phyloP scores from a whole-genome alignment of 2,113 vertebrate genomes.

The Plotosus lineatus region DNA sequence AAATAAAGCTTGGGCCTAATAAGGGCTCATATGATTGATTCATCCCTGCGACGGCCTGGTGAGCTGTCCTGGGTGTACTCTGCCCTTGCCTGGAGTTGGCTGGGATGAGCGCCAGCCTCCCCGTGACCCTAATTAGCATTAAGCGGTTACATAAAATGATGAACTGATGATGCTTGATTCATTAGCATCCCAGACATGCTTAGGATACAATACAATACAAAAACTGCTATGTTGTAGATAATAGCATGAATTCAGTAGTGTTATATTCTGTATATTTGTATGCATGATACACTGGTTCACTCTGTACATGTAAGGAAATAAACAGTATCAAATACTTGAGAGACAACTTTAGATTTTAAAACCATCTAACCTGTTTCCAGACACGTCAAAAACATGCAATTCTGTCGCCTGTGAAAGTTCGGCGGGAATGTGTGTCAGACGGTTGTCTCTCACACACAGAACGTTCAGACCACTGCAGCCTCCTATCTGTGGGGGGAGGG shows the following conservation, averaged over 20 bases:
- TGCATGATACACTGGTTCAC: background rate
- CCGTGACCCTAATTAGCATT: too few relatives aligned
- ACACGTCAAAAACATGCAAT: conserved; percentile 93
- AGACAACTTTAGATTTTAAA: too few relatives aligned
- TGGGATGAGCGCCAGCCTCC: too few relatives aligned
- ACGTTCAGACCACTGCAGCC: conserved; percentile 93
- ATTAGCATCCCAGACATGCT: background rate
- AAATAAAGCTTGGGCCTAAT: background rate
- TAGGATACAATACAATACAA: background rate
- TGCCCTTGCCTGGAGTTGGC: too few relatives aligned
- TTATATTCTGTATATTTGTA: background rate
- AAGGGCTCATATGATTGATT: background rate
- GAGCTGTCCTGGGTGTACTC: too few relatives aligned
- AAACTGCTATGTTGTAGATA: background rate
- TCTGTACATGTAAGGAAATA: background rate
- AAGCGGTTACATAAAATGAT: too few relatives aligned
- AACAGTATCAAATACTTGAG: background rate
- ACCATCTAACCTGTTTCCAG: conserved; percentile 86
- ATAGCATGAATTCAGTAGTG: background rate
- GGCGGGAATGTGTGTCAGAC: conserved; percentile 83
- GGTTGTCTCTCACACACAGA: conserved; percentile 92
- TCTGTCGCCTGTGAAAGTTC: conserved; percentile 92
- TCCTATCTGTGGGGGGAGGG: conserved; percentile 77
- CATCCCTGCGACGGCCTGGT: too few relatives aligned
- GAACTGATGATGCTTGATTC: too few relatives aligned